Percentiles rank a stretch among this genome's conserved stretches.
Evolutionary conservation across 2,113 vertebrate species (phyloP).

Genomic region (Barnardius zonarius): DNA sequence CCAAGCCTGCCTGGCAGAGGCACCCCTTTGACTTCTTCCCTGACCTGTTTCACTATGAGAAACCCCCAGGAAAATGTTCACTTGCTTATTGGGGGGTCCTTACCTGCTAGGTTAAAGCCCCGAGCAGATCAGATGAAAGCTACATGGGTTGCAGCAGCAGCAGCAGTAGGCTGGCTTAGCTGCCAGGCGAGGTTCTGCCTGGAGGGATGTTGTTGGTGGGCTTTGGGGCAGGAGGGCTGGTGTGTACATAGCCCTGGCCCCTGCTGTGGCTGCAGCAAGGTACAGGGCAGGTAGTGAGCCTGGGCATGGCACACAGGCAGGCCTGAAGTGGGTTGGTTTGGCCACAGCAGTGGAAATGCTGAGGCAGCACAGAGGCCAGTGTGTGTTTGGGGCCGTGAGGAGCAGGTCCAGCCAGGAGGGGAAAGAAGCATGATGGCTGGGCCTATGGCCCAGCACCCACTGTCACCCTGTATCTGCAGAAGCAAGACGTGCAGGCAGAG

Average conservation of each 20-base stretch:
- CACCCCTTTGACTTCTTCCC: not conserved
- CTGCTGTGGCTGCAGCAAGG: not conserved
- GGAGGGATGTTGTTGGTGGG: not conserved
- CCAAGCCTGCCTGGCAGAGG: not conserved
- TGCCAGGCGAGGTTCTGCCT: not conserved
- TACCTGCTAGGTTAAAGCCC: not conserved
- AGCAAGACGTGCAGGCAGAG: not conserved
- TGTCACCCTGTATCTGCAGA: not conserved
- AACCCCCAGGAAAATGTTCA: not conserved
- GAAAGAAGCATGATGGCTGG: not conserved
- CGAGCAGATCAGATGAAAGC: not conserved
- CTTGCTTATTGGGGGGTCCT: not conserved
- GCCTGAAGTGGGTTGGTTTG: not conserved
- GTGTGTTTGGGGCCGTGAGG: rapidly evolving
- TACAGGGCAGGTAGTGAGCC: no score
- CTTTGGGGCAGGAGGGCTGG: not conserved
- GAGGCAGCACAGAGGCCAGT: not conserved
- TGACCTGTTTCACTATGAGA: not conserved
- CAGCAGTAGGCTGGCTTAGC: not conserved
- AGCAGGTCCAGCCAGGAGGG: not conserved
- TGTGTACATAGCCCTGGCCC: not conserved
- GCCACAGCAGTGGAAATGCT: not conserved
- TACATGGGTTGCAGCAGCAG: not conserved
- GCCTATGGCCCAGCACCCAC: no score
- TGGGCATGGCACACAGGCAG: not conserved